These are phyloP conservation scores for Dascyllus trimaculatus DNA, from an alignment of 2,113 vertebrate species.

Conservation along the genomic window DNA sequence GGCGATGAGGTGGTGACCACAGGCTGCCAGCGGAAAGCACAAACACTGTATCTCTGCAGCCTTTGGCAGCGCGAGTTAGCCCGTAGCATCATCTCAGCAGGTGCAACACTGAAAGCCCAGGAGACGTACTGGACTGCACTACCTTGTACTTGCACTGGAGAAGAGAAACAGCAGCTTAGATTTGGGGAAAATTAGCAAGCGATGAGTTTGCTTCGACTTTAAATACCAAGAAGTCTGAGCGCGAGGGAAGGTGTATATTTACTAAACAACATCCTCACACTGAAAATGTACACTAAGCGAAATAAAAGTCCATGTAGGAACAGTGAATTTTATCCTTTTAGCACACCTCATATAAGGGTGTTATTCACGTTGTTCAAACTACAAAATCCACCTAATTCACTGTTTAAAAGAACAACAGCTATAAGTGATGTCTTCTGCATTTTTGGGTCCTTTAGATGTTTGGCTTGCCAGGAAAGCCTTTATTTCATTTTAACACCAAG, in stretches of 20 bases:
- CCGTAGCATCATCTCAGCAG: constrained; percentile 28
- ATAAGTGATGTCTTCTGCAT: constrained; percentile 25
- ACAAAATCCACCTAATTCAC: constrained; percentile 6
- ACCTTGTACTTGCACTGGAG: background rate
- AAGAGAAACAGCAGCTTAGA: constrained; percentile 4
- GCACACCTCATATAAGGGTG: constrained; percentile 1
- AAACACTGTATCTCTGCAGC: constrained; percentile 39
- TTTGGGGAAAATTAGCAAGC: background rate
- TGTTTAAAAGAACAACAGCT: background rate
- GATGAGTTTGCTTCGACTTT: constrained; percentile 19
- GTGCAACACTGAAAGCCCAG: background rate
- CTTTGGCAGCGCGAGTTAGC: constrained; percentile 26
- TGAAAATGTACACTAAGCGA: constrained; percentile 23
- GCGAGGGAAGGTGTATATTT: constrained; percentile 3
- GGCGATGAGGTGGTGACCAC: constrained; percentile 4
- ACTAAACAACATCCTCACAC: constrained; percentile 23
- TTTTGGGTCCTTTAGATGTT: background rate
- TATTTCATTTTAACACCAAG: no score
- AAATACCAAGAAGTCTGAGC: background rate
- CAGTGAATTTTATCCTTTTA: constrained; percentile 20
- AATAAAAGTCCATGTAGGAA: constrained; percentile 21
- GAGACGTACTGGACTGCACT: background rate
- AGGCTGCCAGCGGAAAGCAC: constrained; percentile 57
- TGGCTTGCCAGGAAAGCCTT: background rate
- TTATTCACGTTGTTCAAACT: constrained; percentile 3